Conservation (phyloP, 53 echinoderm and acorn worm genomes). For the Mesocentrotus franciscanus region DNA sequence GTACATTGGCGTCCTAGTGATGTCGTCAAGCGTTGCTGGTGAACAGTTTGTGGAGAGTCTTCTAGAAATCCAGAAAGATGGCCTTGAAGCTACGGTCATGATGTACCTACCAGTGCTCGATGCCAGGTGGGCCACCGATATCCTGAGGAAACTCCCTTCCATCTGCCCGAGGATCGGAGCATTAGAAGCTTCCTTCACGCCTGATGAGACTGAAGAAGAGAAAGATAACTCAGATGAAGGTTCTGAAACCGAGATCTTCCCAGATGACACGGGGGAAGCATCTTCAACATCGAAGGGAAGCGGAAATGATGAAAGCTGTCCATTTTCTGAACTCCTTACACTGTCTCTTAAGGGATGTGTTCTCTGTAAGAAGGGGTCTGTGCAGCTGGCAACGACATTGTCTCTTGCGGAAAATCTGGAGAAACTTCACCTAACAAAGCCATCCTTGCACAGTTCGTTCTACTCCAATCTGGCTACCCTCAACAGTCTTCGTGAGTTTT, state of each 20-base stretch:
- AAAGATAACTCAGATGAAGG: neutral
- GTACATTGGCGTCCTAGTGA: slow-evolving; percentile 50
- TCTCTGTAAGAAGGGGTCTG: slow-evolving; percentile 14
- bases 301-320: neutral
- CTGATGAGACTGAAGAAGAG: slow-evolving; percentile 32
- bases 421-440: slow-evolving; percentile 60
- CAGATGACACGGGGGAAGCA: neutral
- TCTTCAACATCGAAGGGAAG: neutral
- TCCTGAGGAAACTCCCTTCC: slow-evolving; percentile 44
- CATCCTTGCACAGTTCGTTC: slow-evolving; percentile 25
- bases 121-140: slow-evolving; percentile 41
- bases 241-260: neutral
- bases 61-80: slow-evolving; percentile 12
- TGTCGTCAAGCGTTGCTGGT: slow-evolving; percentile 28
- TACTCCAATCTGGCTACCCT: slow-evolving; percentile 39
- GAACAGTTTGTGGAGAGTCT: slow-evolving; percentile 46
- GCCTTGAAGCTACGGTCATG: slow-evolving; percentile 39
- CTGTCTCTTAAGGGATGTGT: slow-evolving; percentile 51
- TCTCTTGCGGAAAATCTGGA: slow-evolving; percentile 33
- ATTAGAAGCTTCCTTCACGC: slow-evolving; percentile 42
- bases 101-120: slow-evolving; percentile 50
- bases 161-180: slow-evolving; percentile 53
- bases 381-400: slow-evolving; percentile 46
- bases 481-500: slow-evolving; percentile 33
- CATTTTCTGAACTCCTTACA: slow-evolving; percentile 26